Evolutionary conservation across 2,113 vertebrate species (phyloP).

Genomic region (Rhea americana): DNA sequence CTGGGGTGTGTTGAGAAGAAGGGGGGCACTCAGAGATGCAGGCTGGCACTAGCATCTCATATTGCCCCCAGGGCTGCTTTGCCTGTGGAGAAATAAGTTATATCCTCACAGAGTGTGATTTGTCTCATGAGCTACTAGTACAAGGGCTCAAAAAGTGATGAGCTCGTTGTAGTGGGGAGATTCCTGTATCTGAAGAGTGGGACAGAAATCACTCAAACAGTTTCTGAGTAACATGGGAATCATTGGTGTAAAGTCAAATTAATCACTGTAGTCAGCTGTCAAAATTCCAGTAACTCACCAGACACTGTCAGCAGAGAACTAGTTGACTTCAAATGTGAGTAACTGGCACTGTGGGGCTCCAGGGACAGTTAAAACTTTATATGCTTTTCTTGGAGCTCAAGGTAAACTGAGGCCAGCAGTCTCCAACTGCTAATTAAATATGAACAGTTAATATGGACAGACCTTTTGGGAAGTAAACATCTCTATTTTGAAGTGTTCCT

Average conservation of each 20-base stretch:
- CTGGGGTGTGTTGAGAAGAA: not conserved
- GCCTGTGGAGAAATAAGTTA: not conserved
- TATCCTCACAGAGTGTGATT: not conserved
- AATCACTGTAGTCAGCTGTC: not conserved
- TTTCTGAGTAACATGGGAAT: not conserved
- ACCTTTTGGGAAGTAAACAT: not conserved
- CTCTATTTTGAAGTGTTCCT: not conserved
- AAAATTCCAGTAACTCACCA: not conserved
- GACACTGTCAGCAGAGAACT: not conserved
- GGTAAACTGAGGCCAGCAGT: not conserved
- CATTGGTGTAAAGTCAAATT: not conserved
- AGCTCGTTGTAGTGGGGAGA: not conserved
- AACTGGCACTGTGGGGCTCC: not conserved
- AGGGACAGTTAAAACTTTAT: not conserved
- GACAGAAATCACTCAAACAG: not conserved
- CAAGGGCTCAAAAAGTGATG: not conserved
- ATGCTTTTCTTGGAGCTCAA: rapidly evolving
- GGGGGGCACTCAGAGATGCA: not conserved
- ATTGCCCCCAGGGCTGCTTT: not conserved
- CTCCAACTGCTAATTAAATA: not conserved
- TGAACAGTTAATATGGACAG: not conserved
- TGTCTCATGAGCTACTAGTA: not conserved
- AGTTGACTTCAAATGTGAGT: not conserved
- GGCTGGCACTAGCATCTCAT: not conserved
- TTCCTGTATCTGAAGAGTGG: not conserved